Conservation (phyloP, 1,140 invertebrate species). For the Melipona quadrifasciata region DNA sequence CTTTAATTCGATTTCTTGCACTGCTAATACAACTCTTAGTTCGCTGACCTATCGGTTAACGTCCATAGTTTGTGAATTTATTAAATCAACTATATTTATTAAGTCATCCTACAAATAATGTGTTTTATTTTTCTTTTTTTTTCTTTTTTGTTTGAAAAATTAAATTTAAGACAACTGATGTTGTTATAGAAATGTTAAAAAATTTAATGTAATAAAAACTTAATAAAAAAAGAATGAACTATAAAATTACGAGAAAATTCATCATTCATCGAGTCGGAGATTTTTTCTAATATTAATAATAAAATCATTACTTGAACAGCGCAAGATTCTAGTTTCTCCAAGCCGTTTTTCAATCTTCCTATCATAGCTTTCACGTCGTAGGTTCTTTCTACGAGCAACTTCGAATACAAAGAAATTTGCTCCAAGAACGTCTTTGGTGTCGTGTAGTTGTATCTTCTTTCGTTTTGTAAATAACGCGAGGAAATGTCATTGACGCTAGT, state of each 20-base stretch:
- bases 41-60: slow-evolving; percentile 83
- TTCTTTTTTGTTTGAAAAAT: too few species aligned
- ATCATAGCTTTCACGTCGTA: slow-evolving; percentile 90
- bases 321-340: slow-evolving; percentile 92
- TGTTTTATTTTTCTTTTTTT: too few species aligned
- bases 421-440: slow-evolving; percentile 98
- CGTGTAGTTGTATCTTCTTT: slow-evolving; percentile 96
- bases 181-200: too few species aligned
- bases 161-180: too few species aligned
- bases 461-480: slow-evolving; percentile 90
- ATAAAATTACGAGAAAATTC: not conserved
- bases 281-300: not conserved
- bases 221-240: not conserved
- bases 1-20: slow-evolving; percentile 93
- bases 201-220: too few species aligned
- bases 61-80: not conserved
- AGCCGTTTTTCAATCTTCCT: slow-evolving; percentile 91
- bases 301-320: slow-evolving; percentile 86
- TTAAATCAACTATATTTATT: not conserved
- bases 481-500: slow-evolving; percentile 94
- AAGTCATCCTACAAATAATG: too few species aligned
- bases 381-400: slow-evolving; percentile 90
- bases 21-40: slow-evolving; percentile 90
- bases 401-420: slow-evolving; percentile 93
- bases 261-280: too few species aligned